A percentile compares a stretch with the other conserved stretches of the same genome.
Evolutionary conservation across 2,888 invertebrate species (phyloP).

Genomic region (Enchytraeus crypticus): DNA sequence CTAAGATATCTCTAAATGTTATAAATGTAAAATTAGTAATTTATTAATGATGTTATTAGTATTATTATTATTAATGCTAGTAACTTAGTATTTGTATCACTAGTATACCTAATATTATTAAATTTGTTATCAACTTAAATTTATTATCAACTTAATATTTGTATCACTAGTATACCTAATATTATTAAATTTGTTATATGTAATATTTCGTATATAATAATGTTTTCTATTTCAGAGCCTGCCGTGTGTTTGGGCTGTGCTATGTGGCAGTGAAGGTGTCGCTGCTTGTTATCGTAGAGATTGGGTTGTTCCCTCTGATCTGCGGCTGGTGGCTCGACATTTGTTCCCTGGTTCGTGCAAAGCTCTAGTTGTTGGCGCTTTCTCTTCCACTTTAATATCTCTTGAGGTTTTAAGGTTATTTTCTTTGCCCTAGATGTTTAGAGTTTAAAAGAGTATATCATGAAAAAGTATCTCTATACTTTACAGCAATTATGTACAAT

Average conservation of each 20-base stretch:
- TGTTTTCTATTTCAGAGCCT: slow-evolving; percentile 27
- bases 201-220: not conserved
- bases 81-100: not conserved
- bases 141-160: not conserved
- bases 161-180: no score
- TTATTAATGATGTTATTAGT: no score
- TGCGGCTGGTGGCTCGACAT: slow-evolving; percentile 99
- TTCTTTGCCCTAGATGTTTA: no score
- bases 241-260: slow-evolving; percentile 61
- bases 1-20: no score
- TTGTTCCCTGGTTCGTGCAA: slow-evolving; percentile 73
- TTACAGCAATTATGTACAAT: no score
- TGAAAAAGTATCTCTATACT: no score
- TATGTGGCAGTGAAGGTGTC: slow-evolving; percentile 65
- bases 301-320: slow-evolving; percentile 87
- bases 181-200: not conserved
- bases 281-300: slow-evolving; percentile 87
- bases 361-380: no score
- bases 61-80: no score
- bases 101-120: not conserved
- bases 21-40: no score
- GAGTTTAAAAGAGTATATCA: no score
- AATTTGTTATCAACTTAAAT: not conserved
- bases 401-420: no score
- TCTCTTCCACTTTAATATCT: no score